Conservation (phyloP, 2,113 vertebrate genomes). For the Vidua chalybeata region DNA sequence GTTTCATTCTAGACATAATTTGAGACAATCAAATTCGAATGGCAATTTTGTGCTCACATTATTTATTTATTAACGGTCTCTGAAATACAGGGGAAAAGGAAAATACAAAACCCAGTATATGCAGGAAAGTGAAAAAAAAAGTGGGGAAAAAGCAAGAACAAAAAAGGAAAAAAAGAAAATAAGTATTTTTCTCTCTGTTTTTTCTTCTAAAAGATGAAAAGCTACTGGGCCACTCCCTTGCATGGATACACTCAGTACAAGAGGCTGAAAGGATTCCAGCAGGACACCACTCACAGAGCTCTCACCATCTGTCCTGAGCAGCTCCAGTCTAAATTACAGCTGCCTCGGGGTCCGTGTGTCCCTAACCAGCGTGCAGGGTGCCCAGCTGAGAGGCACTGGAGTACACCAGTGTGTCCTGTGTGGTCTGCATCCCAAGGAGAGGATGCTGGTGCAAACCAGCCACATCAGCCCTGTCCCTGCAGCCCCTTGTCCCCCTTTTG, state of each 20-base stretch:
- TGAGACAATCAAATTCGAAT: constrained; percentile 74
- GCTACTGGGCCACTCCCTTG: background rate
- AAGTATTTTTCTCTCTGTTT: background rate
- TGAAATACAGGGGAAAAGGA: constrained; percentile 34
- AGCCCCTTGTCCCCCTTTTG: background rate
- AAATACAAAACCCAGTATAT: constrained; percentile 37
- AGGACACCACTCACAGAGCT: background rate
- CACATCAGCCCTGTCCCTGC: background rate
- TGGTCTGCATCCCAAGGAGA: background rate
- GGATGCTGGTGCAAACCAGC: background rate
- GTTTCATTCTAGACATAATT: constrained; percentile 72
- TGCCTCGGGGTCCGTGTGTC: background rate
- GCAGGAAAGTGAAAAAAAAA: background rate
- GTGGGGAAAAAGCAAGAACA: background rate
- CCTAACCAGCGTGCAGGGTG: background rate
- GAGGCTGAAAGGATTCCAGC: constrained; percentile 23
- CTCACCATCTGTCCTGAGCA: background rate
- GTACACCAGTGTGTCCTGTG: accelerated
- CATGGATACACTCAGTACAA: background rate
- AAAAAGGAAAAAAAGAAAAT: background rate
- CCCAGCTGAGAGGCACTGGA: background rate
- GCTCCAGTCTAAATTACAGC: background rate
- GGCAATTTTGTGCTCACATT: constrained; percentile 73
- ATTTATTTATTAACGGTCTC: constrained; percentile 76
- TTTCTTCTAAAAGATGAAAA: constrained; percentile 2